Conservation (phyloP, 2,113 vertebrate species). For the Brachyhypopomus gauderio region DNA sequence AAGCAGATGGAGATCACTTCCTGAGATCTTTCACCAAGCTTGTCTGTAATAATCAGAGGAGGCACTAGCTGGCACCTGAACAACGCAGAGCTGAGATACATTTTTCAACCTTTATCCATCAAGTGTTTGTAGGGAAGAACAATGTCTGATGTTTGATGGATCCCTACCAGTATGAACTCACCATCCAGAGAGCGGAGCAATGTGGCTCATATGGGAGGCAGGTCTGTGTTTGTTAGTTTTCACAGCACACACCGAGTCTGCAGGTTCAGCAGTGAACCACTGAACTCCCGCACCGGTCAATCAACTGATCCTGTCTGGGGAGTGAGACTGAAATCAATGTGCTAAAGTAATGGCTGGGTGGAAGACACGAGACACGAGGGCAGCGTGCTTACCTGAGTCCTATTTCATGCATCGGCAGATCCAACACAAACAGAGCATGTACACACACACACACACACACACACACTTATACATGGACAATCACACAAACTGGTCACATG, state of each 20-base stretch:
- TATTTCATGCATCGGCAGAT: conserved; percentile 78
- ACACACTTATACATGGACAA: conserved; percentile 59
- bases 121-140: no score
- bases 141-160: no score
- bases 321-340: conserved; percentile 75
- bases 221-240: neutral
- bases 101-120: no score
- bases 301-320: conserved; percentile 61
- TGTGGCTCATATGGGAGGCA: no score
- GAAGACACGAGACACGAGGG: conserved; percentile 73
- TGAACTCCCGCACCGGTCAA: conserved; percentile 71
- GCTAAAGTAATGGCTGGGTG: conserved; percentile 76
- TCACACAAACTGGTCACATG: conserved; percentile 37
- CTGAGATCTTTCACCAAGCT: no score
- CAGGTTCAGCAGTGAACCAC: conserved; percentile 67
- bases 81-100: no score
- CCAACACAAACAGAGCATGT: conserved; percentile 68
- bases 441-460: conserved; percentile 60
- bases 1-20: neutral
- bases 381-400: conserved; percentile 73
- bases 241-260: conserved; percentile 51
- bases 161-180: no score
- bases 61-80: no score
- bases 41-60: no score
- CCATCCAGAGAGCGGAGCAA: no score